A percentile compares a stretch with the other conserved stretches of the same genome.
phyloP scores from a whole-genome alignment of 2,797 vertebrate genomes.

The Pseudomugil tenellus region DNA sequence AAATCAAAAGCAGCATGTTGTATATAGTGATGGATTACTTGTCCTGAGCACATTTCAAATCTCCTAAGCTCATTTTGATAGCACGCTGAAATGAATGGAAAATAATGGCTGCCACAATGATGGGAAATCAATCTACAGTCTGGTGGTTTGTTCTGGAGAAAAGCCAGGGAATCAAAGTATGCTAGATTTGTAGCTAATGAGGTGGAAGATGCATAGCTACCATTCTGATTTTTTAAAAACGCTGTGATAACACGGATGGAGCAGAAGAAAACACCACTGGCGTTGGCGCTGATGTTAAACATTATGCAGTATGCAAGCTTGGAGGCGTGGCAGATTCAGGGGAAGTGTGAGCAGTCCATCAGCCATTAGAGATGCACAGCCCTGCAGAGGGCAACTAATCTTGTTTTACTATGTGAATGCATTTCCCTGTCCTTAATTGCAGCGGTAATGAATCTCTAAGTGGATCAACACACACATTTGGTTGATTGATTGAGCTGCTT shows the following conservation, averaged over 20 bases:
- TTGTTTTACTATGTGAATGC: slow-evolving; percentile 68
- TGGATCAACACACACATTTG: slow-evolving; percentile 66
- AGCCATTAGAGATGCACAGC: slow-evolving; percentile 35
- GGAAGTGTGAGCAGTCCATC: slow-evolving; percentile 57
- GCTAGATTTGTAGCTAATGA: slow-evolving; percentile 46
- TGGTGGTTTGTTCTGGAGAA: slow-evolving; percentile 50
- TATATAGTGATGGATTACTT: slow-evolving; percentile 54
- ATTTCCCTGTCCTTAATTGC: slow-evolving; percentile 63
- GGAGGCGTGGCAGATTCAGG: slow-evolving; percentile 51
- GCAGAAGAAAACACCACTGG: slow-evolving; percentile 20
- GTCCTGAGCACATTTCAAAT: slow-evolving; percentile 49
- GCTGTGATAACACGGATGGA: slow-evolving; percentile 23
- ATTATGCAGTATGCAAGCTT: slow-evolving; percentile 31
- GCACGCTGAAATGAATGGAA: slow-evolving; percentile 49
- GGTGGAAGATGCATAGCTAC: slow-evolving; percentile 44
- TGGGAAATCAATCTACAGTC: slow-evolving; percentile 59
- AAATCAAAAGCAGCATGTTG: slow-evolving; percentile 39
- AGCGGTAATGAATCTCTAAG: slow-evolving; percentile 37
- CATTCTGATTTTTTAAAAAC: slow-evolving; percentile 44
- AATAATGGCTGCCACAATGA: slow-evolving; percentile 52
- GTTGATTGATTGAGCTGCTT: slow-evolving; percentile 47
- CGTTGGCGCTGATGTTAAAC: slow-evolving; percentile 32
- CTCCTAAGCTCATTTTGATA: slow-evolving; percentile 49
- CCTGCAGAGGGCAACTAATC: slow-evolving; percentile 61
- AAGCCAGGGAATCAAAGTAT: slow-evolving; percentile 46